Evolutionary conservation across 2,797 vertebrate species (phyloP).

Genomic region (Enteromius mattozi): DNA sequence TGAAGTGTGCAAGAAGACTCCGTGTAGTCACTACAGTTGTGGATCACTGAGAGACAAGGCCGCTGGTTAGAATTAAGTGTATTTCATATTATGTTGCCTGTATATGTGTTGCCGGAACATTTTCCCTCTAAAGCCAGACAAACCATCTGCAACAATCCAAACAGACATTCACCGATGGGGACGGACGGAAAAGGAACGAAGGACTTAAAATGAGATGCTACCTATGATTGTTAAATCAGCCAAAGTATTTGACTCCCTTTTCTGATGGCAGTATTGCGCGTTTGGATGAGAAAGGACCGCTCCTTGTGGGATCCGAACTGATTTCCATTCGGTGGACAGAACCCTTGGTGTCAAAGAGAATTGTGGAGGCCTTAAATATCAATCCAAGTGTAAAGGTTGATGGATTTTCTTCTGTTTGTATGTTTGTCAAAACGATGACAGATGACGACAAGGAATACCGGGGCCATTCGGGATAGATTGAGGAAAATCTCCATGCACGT

Average conservation of each 20-base stretch:
- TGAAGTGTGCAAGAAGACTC: constrained; percentile 35
- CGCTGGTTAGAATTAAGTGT: constrained; percentile 71
- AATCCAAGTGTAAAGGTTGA: constrained; percentile 83
- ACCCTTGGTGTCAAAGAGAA: constrained; percentile 82
- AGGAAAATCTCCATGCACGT: constrained; percentile 95
- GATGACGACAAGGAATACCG: constrained; percentile 65
- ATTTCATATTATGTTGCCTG: constrained; percentile 89
- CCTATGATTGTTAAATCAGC: constrained; percentile 90
- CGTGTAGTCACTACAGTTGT: constrained; percentile 69
- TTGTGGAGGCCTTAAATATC: constrained; percentile 88
- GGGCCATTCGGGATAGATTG: constrained; percentile 71
- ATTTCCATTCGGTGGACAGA: constrained; percentile 59
- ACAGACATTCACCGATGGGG: constrained; percentile 40
- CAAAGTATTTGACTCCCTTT: constrained; percentile 81
- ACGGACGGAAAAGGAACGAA: constrained; percentile 37
- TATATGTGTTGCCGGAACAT: constrained; percentile 88
- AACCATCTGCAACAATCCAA: constrained; percentile 75
- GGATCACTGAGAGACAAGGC: constrained; percentile 61
- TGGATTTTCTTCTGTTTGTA: constrained; percentile 77
- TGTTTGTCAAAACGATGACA: constrained; percentile 53
- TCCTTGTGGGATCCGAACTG: constrained; percentile 47
- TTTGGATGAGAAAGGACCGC: constrained; percentile 34
- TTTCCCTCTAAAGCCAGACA: constrained; percentile 75
- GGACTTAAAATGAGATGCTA: constrained; percentile 78
- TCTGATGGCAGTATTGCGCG: constrained; percentile 77